These are phyloP conservation scores for Otis tarda DNA, from an alignment of 2,113 vertebrate species.

Conservation along the genomic window DNA sequence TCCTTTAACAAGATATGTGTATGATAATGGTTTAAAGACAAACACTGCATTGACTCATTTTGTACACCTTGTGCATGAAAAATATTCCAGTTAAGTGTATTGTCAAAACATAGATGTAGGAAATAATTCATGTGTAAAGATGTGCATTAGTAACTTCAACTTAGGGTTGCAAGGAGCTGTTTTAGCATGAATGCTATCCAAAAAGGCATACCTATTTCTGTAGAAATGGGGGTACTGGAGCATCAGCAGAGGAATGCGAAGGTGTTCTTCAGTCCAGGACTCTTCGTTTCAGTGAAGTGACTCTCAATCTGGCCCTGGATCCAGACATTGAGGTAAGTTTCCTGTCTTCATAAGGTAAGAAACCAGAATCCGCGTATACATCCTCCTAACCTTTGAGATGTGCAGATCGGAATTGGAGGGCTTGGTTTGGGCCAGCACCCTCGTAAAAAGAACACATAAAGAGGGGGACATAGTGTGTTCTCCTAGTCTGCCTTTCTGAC, in stretches of 20 bases:
- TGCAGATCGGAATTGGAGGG: not conserved
- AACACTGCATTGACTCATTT: constrained; percentile 40
- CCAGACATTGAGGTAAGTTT: not conserved
- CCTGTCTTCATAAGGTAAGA: not conserved
- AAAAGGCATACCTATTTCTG: not conserved
- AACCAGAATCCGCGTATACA: fast-evolving
- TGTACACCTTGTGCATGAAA: constrained; percentile 59
- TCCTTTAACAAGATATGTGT: not conserved
- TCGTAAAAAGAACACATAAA: not conserved
- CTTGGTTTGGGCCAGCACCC: not conserved
- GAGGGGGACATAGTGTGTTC: not conserved
- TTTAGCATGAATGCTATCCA: not conserved
- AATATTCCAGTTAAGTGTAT: constrained; percentile 43
- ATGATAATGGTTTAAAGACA: constrained; percentile 12
- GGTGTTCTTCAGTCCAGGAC: not conserved
- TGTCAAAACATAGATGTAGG: constrained; percentile 49
- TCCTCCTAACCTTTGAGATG: not conserved
- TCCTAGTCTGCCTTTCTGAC: not conserved
- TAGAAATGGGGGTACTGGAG: not conserved
- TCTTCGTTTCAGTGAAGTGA: not conserved
- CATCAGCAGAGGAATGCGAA: constrained; percentile 11
- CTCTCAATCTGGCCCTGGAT: not conserved
- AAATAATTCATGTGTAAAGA: constrained; percentile 29
- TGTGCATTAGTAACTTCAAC: constrained; percentile 35
- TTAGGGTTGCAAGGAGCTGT: constrained; percentile 41